phyloP scores from a whole-genome alignment of 2,113 vertebrate species.

The Stigmatopora nigra region DNA sequence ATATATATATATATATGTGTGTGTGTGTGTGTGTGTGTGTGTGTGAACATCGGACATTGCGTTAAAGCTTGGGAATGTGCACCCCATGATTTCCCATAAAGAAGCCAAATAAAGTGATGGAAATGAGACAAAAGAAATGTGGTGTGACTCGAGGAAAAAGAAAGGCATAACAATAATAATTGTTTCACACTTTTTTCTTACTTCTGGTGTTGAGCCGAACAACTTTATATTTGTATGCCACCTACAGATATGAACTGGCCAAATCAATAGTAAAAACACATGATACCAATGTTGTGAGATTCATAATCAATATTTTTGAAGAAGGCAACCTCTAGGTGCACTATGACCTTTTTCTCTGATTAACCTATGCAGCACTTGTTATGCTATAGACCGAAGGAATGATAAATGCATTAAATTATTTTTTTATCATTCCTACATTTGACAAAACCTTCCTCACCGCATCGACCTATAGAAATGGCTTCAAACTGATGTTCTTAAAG shows the following conservation, averaged over 20 bases:
- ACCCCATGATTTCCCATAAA: too few relatives aligned
- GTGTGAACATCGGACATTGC: too few relatives aligned
- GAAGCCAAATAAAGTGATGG: too few relatives aligned
- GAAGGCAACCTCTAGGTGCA: slow-evolving; percentile 42
- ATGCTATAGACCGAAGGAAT: slow-evolving; percentile 56
- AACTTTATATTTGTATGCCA: slow-evolving; percentile 45
- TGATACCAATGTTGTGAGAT: slow-evolving; percentile 56
- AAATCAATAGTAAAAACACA: slow-evolving; percentile 53
- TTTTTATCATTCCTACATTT: slow-evolving; percentile 22
- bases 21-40: too few relatives aligned
- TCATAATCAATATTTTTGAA: slow-evolving; percentile 67
- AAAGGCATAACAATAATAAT: neutral
- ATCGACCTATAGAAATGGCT: neutral
- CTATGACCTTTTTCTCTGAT: slow-evolving; percentile 58
- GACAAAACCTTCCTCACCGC: too few relatives aligned
- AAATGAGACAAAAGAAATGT: too few relatives aligned
- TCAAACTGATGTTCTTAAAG: too few relatives aligned
- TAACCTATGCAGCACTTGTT: slow-evolving; percentile 57
- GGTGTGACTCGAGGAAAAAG: neutral
- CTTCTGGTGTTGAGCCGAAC: slow-evolving; percentile 7
- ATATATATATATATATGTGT: too few relatives aligned
- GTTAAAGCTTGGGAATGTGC: too few relatives aligned
- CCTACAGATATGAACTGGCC: slow-evolving; percentile 37
- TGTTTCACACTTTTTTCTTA: neutral
- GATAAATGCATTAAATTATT: slow-evolving; percentile 64